Base-by-base conservation (phyloP, 2,888 invertebrate genomes). In the Cyclophora albipunctata region DNA sequence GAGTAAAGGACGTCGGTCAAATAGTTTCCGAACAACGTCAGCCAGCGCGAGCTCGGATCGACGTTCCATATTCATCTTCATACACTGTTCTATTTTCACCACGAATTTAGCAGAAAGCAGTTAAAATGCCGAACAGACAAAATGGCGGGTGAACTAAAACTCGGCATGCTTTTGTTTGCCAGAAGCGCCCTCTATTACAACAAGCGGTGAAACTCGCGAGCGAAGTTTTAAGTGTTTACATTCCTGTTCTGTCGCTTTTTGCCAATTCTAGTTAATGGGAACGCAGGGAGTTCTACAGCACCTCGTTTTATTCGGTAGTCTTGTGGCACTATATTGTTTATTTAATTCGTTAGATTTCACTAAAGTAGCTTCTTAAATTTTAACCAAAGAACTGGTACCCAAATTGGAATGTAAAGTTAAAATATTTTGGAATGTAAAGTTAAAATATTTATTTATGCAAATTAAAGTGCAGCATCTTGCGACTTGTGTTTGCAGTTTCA, bases 161-260 rank as follows among this genome's bases (percentile, higher is more conserved):
- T 77, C 73, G 60, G 69, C 73, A 55, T 71, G 78, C 82, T 79
- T 78, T 82, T 84, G 81, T 84, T 84, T 83, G 81, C 75, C 71
- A 74, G 75, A 71, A 76, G 77, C 79, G 76, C 80, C 79, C 80
- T 78, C 81, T 81, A 75, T 77, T 78, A 76, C 74, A 66, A 62
- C 62, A 60, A 72, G 71, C 74, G 69, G 73, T 64, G 68, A 66
- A 80, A 78, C 78, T 75, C 75, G 52, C 63, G 76, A 74, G 78
- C 69, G 81, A 85, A 85, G 81, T 86, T 85, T 86, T 83, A 84
- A 86, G 85, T 86, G 84, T 84, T 86, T 86, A 84, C 81, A 84
- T 83, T 86, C 77, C 78, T 79, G 83, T 83, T 82, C 80, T 78
- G 82, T 79, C 78, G 84, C 84, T 84, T 84, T 85, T 85, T 84